These are phyloP conservation scores for Tortricodes alternella DNA, from an alignment of 2,888 invertebrate species.

Conservation along the genomic window DNA sequence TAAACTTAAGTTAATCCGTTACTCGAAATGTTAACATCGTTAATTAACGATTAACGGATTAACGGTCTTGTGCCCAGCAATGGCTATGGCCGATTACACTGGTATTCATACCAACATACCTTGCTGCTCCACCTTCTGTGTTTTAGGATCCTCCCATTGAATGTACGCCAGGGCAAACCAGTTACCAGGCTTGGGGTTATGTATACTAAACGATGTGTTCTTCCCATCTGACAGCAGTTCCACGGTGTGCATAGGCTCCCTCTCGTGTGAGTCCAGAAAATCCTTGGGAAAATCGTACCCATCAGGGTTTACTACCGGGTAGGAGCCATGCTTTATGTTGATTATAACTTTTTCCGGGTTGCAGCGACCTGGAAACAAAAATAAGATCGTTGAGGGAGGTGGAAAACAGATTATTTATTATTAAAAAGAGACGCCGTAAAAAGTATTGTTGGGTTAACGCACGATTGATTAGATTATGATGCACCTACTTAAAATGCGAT, in stretches of 20 bases:
- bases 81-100: too few species aligned
- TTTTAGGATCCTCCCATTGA: constrained; percentile 88
- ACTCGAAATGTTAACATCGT: too few species aligned
- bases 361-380: constrained; percentile 78
- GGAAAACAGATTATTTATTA: too few species aligned
- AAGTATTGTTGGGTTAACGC: too few species aligned
- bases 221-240: constrained; percentile 84
- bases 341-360: constrained; percentile 84
- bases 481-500: too few species aligned
- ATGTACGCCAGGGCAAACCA: constrained; percentile 92
- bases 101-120: too few species aligned
- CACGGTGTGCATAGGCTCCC: constrained; percentile 78
- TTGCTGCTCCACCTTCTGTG: constrained; percentile 88
- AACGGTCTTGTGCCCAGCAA: too few species aligned
- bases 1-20: too few species aligned
- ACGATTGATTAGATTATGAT: too few species aligned
- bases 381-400: too few species aligned
- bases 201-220: constrained; percentile 82
- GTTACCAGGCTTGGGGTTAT: constrained; percentile 87
- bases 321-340: constrained; percentile 90
- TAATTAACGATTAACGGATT: too few species aligned
- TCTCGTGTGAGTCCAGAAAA: constrained; percentile 76
- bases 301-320: constrained; percentile 92
- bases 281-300: constrained; percentile 89
- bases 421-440: too few species aligned